Conservation (phyloP, 2,888 invertebrate genomes). For the Lobophora halterata region DNA sequence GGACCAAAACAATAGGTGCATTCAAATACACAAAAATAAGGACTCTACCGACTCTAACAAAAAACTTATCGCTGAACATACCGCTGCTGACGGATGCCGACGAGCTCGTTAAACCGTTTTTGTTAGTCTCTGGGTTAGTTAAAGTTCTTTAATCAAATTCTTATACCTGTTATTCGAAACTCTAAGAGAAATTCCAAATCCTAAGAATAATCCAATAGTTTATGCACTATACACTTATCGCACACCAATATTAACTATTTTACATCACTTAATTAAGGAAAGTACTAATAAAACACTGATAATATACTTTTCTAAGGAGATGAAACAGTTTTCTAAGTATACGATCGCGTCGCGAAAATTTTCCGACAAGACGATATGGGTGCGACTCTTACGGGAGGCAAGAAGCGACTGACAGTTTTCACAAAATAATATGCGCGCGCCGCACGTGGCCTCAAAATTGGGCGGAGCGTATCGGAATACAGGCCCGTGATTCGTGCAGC, state of each 20-base stretch:
- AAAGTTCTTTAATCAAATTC: slow-evolving; percentile 39
- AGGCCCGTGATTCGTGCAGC: slow-evolving; percentile 54
- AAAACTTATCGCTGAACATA: slow-evolving; percentile 57
- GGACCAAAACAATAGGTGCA: slow-evolving; percentile 55
- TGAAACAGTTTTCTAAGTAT: slow-evolving; percentile 40
- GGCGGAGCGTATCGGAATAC: slow-evolving; percentile 54
- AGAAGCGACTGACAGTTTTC: slow-evolving; percentile 60
- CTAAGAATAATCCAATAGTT: slow-evolving; percentile 41
- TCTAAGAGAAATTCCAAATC: slow-evolving; percentile 37
- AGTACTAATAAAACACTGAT: no score
- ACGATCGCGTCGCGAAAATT: slow-evolving; percentile 43
- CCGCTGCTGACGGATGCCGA: slow-evolving; percentile 51
- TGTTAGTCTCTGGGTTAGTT: slow-evolving; percentile 37
- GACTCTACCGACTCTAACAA: slow-evolving; percentile 50
- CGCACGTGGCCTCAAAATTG: slow-evolving; percentile 68
- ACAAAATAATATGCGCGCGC: slow-evolving; percentile 65
- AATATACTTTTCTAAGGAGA: slow-evolving; percentile 19
- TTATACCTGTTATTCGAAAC: slow-evolving; percentile 33
- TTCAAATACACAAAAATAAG: slow-evolving; percentile 62
- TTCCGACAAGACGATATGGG: slow-evolving; percentile 23
- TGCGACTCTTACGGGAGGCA: slow-evolving; percentile 38
- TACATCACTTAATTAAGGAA: no score
- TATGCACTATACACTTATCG: slow-evolving; percentile 32
- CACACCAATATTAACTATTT: slow-evolving; percentile 14
- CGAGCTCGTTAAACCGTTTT: slow-evolving; percentile 36